Percentiles rank a stretch among this genome's conserved stretches.
phyloP scores from a whole-genome alignment of 2,797 vertebrate species.

The Rhadinocentrus ornatus region DNA sequence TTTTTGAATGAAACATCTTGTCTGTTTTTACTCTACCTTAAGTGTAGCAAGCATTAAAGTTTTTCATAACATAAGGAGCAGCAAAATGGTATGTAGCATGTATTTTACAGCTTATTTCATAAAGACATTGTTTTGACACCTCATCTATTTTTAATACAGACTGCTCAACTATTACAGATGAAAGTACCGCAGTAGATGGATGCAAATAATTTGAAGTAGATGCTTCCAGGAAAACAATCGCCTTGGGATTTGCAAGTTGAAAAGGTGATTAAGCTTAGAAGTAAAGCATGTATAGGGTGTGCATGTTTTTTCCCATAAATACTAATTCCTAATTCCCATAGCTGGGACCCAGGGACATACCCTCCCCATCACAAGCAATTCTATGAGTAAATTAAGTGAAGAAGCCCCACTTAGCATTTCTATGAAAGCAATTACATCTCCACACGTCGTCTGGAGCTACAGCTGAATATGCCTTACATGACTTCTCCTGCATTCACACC shows the following conservation, averaged over 20 bases:
- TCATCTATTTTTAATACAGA: background rate
- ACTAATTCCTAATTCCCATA: slow-evolving; percentile 29
- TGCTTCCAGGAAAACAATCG: slow-evolving; percentile 4
- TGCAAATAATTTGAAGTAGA: slow-evolving; percentile 21
- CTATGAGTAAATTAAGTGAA: slow-evolving; percentile 15
- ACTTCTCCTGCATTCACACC: slow-evolving; percentile 34
- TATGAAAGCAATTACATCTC: slow-evolving; percentile 29
- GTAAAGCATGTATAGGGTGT: slow-evolving; percentile 3
- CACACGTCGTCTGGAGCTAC: slow-evolving; percentile 16
- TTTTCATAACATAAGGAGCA: background rate
- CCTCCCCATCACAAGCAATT: slow-evolving; percentile 20
- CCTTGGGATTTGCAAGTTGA: slow-evolving; percentile 13
- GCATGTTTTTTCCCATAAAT: slow-evolving; percentile 36
- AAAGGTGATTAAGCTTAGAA: slow-evolving; percentile 40
- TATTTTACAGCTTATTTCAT: slow-evolving; percentile 5
- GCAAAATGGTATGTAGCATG: background rate
- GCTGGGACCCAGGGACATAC: slow-evolving; percentile 11
- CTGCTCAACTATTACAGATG: background rate
- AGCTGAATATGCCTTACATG: slow-evolving; percentile 34
- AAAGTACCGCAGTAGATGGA: background rate
- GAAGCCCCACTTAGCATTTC: slow-evolving; percentile 43
- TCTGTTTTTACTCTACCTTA: background rate
- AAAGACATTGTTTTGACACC: slow-evolving; percentile 22
- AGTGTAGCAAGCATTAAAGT: background rate
- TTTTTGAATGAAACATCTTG: background rate